Conservation (phyloP, 2,113 vertebrate genomes). For the Crotalus helleri region DNA sequence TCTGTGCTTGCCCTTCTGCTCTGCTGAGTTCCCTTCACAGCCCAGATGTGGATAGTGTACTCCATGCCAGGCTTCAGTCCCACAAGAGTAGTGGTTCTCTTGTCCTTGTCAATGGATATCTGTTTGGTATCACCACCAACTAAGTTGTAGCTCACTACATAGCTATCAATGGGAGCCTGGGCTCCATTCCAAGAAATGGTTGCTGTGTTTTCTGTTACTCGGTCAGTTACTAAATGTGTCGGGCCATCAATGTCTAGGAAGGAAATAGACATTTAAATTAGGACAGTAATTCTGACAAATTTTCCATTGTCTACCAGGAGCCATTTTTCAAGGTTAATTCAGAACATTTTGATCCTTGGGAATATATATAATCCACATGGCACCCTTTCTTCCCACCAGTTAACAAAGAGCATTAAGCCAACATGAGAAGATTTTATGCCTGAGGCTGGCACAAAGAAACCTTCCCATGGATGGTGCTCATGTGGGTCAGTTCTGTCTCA, state of each 20-base stretch:
- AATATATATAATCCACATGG: neutral
- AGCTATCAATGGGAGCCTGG: conserved; percentile 73
- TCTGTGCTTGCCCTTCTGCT: conserved; percentile 69
- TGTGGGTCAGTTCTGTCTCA: neutral
- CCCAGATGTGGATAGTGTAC: conserved; percentile 73
- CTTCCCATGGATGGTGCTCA: neutral
- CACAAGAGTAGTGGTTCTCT: conserved; percentile 58
- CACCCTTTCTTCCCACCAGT: neutral
- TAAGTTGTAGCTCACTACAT: conserved; percentile 73
- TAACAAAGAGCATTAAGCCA: neutral
- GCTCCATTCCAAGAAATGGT: conserved; percentile 74
- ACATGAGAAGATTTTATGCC: neutral
- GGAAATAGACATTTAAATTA: neutral
- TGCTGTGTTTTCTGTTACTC: conserved; percentile 73
- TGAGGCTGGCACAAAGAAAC: neutral
- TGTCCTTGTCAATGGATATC: conserved; percentile 64
- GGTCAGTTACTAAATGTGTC: conserved; percentile 62
- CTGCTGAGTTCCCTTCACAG: conserved; percentile 65
- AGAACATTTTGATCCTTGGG: neutral
- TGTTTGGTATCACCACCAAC: conserved; percentile 68
- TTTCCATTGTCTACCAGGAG: neutral
- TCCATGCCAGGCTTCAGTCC: conserved; percentile 69
- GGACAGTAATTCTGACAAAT: neutral
- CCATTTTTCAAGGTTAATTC: neutral
- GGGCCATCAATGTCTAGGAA: conserved; percentile 53